Percentiles rank a stretch among this genome's conserved stretches.
phyloP scores from a whole-genome alignment of 2,113 vertebrate species.

The Geococcyx californianus region DNA sequence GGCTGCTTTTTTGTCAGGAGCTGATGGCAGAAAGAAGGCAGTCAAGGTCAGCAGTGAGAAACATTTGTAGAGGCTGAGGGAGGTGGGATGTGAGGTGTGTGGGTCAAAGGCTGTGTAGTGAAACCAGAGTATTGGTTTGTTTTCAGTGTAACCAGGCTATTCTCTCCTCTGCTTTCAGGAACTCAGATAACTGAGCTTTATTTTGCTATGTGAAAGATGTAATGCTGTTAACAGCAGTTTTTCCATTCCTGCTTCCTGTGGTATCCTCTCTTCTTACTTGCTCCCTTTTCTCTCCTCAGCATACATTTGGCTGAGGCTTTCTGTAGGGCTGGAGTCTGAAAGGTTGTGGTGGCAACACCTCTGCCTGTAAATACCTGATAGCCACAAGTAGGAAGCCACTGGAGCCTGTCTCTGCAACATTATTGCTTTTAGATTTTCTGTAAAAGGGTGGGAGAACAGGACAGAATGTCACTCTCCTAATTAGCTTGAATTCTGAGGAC shows the following conservation, averaged over 20 bases:
- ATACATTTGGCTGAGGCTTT: not conserved
- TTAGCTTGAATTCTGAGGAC: constrained; percentile 60
- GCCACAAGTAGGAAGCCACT: not conserved
- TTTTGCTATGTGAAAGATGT: not conserved
- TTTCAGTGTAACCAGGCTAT: not conserved
- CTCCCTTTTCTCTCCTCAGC: not conserved
- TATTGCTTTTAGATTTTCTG: constrained; percentile 54
- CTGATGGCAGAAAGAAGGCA: not conserved
- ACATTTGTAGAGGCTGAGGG: not conserved
- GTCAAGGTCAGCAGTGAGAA: constrained; percentile 28
- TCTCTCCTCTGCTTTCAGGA: not conserved
- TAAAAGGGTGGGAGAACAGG: constrained; percentile 52
- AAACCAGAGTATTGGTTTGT: not conserved
- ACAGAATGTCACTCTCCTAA: constrained; percentile 65
- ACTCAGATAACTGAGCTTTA: not conserved
- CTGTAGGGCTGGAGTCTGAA: not conserved
- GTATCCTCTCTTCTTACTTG: not conserved
- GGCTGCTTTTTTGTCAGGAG: not conserved
- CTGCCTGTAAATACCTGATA: not conserved
- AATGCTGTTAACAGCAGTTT: not conserved
- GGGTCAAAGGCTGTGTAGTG: not conserved
- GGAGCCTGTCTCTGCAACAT: not conserved
- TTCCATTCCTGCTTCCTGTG: not conserved
- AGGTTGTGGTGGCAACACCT: not conserved
- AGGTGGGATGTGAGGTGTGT: not conserved